phyloP scores from a whole-genome alignment of 1,140 invertebrate genomes.

The Acyrthosiphon pisum region DNA sequence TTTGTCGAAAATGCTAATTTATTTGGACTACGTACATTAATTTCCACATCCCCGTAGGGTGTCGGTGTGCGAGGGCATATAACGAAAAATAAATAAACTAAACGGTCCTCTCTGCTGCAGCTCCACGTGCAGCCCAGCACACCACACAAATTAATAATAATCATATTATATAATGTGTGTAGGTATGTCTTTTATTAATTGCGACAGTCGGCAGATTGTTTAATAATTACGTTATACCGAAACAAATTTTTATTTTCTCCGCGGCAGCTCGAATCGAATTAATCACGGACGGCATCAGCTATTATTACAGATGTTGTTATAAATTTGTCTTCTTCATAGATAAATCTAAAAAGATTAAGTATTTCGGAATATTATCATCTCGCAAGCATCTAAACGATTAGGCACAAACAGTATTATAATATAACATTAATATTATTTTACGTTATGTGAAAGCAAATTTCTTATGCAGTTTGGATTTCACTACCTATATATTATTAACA shows the following conservation, averaged over 20 bases:
- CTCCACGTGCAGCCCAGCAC: background rate
- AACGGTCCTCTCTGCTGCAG: background rate
- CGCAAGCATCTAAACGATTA: no score
- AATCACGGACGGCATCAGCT: background rate
- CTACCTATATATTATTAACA: background rate
- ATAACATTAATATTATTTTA: no score
- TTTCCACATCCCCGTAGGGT: slow-evolving; percentile 49
- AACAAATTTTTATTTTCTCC: slow-evolving; percentile 15
- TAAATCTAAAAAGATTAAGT: background rate
- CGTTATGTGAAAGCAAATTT: background rate
- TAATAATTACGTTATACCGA: background rate
- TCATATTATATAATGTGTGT: no score
- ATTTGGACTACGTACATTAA: slow-evolving; percentile 50
- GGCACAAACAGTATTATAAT: background rate
- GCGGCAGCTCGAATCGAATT: background rate
- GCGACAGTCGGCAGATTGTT: background rate
- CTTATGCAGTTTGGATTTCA: background rate
- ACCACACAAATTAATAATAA: background rate
- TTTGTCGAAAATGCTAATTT: slow-evolving; percentile 55
- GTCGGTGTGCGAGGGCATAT: background rate
- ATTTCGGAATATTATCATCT: background rate
- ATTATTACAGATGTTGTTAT: no score
- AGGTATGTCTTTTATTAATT: background rate
- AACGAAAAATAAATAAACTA: background rate
- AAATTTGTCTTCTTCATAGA: background rate